phyloP scores from a whole-genome alignment of 2,888 invertebrate genomes.

The Fissipunctia ypsillon region DNA sequence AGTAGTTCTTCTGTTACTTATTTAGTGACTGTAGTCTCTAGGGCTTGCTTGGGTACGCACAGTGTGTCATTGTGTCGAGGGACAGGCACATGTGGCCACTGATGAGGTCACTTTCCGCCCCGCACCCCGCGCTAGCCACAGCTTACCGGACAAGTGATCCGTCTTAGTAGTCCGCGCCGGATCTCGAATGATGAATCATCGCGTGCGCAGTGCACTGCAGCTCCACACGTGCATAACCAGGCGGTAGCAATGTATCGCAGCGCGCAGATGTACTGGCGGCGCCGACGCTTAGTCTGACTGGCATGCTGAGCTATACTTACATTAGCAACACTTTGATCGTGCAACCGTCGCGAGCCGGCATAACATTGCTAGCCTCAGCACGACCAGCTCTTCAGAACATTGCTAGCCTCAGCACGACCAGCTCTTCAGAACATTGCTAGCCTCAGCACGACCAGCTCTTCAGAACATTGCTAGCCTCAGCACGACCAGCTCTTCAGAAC shows the following conservation, averaged over 20 bases:
- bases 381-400: too few species aligned
- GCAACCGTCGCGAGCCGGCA: too few species aligned
- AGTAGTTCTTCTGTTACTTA: neutral
- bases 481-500: too few species aligned
- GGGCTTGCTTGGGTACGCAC: neutral
- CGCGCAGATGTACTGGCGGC: too few species aligned
- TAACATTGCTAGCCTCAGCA: too few species aligned
- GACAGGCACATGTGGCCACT: slow-evolving; percentile 23
- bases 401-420: too few species aligned
- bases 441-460: too few species aligned
- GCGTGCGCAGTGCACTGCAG: slow-evolving; percentile 6
- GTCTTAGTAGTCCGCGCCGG: slow-evolving; percentile 8
- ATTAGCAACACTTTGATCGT: neutral
- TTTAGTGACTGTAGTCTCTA: neutral
- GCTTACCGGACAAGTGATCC: slow-evolving; percentile 9
- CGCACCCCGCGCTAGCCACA: neutral
- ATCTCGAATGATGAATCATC: slow-evolving; percentile 20
- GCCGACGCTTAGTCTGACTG: too few species aligned
- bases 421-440: too few species aligned
- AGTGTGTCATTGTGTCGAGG: neutral
- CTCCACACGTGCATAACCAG: neutral
- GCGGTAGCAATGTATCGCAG: neutral
- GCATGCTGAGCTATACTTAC: neutral
- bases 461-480: too few species aligned
- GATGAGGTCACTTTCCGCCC: neutral